phyloP scores from a whole-genome alignment of 2,888 invertebrate genomes.

The Drosophila greeni region DNA sequence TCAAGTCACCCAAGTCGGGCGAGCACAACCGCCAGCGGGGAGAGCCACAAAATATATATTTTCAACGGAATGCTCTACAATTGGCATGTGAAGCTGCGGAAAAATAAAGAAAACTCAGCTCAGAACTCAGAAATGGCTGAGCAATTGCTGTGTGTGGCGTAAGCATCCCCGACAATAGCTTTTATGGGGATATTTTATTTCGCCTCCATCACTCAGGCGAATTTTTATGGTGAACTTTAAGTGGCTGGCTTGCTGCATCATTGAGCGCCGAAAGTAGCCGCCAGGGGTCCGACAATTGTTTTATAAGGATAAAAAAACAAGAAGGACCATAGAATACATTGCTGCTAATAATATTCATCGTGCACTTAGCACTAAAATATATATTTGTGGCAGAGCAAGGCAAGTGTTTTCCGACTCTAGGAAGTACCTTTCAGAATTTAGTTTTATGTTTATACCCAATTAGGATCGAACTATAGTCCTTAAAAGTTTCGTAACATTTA shows the following conservation, averaged over 20 bases:
- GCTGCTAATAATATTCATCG: constrained; percentile 15
- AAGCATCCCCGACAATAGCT: constrained; percentile 14
- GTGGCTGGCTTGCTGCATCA: constrained; percentile 49
- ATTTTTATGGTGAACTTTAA: constrained; percentile 59
- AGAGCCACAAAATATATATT: constrained; percentile 16
- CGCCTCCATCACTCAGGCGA: constrained; percentile 44
- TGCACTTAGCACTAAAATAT: constrained; percentile 10
- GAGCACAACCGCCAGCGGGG: not conserved
- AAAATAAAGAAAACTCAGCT: constrained; percentile 8
- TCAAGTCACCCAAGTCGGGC: not conserved
- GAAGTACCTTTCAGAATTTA: not conserved
- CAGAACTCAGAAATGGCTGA: constrained; percentile 14
- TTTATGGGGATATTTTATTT: constrained; percentile 47
- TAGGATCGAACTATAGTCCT: not conserved
- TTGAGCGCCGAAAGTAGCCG: constrained; percentile 28
- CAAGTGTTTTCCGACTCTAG: not conserved
- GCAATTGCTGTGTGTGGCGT: constrained; percentile 14
- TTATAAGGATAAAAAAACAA: not conserved
- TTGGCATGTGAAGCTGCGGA: constrained; percentile 3
- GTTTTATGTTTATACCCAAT: not conserved
- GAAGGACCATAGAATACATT: constrained; percentile 7
- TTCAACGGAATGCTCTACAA: constrained; percentile 5
- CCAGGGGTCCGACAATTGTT: constrained; percentile 1
- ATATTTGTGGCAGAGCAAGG: constrained; percentile 3
- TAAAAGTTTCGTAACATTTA: not conserved